Evolutionary conservation across 2,113 vertebrate species (phyloP), one percentile per base, ranked within the genome.

Genomic region (Planiliza haematocheilus): DNA sequence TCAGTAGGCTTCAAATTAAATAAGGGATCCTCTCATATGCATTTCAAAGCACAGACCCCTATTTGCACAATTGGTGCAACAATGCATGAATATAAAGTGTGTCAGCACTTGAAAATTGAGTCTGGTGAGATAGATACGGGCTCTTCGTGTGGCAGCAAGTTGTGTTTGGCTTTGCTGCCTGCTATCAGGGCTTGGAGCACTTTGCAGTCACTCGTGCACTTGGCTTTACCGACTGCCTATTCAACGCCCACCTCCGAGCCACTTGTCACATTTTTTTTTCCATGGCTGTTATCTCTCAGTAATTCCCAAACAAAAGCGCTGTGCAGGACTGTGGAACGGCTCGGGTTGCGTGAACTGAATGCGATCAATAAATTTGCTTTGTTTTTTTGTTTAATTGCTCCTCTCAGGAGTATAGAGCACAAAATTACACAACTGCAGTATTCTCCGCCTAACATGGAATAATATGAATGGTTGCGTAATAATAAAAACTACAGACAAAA

Each of bases 241-340:
- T 76, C 46, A 63, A 38, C 46, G 24, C 69, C 86, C 77, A 82
- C 88, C 86, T 80, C 46, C 0, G 57, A 85, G 81, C 71, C 71
- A 66, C 65, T 77, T 81, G 87, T 70, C 83, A 84, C 76, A 30
- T 30, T 30, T 30, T 30, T 30, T 70, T 83, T 61, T 81, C 63
- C 58, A 51, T 7, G 45, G 48, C 16, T 71, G 74, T 63, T 83
- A 73, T 69, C 51, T 30, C 69, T 51, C 74, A 58, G 62, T 69
- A 64, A 71, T 80, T 76, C 73, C 65, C 77, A 70, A 82, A 83
- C 70, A 65, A 57, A 65, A 59, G 80, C 59, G 50, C 68, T 69
- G 75, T 80, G 77, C 58, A 61, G 24, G 66, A 59, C 57, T 49
- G 59, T 42, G 48, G 61, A 38, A 77, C 74, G 49, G 70, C 74